phyloP scores from a whole-genome alignment of 1,140 invertebrate genomes.

The Augochlora pura region DNA sequence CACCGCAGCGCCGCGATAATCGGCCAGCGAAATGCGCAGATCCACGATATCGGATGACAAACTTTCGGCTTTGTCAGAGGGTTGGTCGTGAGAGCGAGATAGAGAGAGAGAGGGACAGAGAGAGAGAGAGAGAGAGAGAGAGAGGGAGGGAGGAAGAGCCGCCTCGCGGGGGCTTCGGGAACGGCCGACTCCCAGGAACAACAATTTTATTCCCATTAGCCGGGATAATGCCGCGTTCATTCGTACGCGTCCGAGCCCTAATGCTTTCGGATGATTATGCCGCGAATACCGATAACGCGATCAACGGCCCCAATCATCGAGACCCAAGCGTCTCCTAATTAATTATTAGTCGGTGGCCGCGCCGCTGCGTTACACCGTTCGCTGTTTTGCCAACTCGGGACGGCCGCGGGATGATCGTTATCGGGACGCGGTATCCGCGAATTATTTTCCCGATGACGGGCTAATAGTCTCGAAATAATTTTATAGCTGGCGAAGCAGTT shows the following conservation, averaged over 20 bases:
- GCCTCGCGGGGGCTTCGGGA: neutral
- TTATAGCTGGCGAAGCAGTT: neutral
- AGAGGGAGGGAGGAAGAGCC: no score
- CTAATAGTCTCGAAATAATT: neutral
- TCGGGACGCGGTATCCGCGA: neutral
- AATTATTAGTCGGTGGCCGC: slow-evolving; percentile 42
- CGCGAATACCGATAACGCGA: slow-evolving; percentile 43
- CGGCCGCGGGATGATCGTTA: neutral
- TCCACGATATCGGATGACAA: neutral
- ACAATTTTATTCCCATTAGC: slow-evolving; percentile 70
- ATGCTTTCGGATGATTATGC: slow-evolving; percentile 53
- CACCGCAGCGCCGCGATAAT: neutral
- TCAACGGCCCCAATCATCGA: slow-evolving; percentile 44
- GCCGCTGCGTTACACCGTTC: neutral
- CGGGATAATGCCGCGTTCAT: slow-evolving; percentile 61
- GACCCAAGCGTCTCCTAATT: slow-evolving; percentile 51
- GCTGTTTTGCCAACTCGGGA: slow-evolving; percentile 14
- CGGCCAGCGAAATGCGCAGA: neutral
- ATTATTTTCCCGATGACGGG: neutral
- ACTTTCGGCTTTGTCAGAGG: slow-evolving; percentile 1
- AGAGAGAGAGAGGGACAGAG: no score
- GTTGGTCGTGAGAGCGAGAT: neutral
- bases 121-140: no score
- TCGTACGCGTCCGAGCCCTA: slow-evolving; percentile 55
- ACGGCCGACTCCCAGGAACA: slow-evolving; percentile 36